Percentiles rank a stretch among this genome's conserved stretches.
These are phyloP conservation scores for Nannoperca obscura DNA, from an alignment of 2,797 vertebrate genomes.

Conservation along the genomic window DNA sequence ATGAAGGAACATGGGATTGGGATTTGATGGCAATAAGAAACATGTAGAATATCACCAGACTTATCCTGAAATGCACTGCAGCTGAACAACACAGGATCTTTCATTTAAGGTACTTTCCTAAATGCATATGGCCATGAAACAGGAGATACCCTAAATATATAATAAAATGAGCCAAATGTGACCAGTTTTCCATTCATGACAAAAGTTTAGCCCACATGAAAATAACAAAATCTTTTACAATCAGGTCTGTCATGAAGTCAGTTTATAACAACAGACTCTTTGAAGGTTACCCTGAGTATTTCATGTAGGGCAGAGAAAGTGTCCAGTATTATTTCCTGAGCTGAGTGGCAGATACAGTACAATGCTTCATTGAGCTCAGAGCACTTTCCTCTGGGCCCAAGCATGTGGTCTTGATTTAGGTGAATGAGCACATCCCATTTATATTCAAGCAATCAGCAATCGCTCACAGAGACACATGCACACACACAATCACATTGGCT, in stretches of 20 bases:
- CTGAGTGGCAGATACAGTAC: constrained; percentile 75
- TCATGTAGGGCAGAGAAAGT: constrained; percentile 63
- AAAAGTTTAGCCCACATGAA: constrained; percentile 1
- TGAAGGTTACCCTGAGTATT: constrained; percentile 72
- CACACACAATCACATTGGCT: constrained; percentile 48
- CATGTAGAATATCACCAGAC: background rate
- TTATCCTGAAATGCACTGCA: background rate
- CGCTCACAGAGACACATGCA: constrained; percentile 67
- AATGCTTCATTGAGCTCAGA: constrained; percentile 68
- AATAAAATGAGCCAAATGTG: constrained; percentile 6
- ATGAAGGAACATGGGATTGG: background rate
- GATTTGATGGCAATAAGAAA: background rate
- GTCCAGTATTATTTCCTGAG: constrained; percentile 61
- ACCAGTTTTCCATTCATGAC: background rate
- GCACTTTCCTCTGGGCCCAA: constrained; percentile 64
- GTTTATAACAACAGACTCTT: constrained; percentile 58
- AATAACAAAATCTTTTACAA: constrained; percentile 30
- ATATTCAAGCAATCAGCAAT: constrained; percentile 79
- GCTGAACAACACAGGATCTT: background rate
- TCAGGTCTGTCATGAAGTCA: constrained; percentile 50
- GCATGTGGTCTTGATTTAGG: constrained; percentile 84
- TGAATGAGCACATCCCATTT: constrained; percentile 79
- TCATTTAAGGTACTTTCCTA: background rate
- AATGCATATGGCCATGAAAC: background rate
- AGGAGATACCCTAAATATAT: background rate